Evolutionary conservation across 2,888 invertebrate genomes (phyloP).

Genomic region (Pseudococcus longispinus): DNA sequence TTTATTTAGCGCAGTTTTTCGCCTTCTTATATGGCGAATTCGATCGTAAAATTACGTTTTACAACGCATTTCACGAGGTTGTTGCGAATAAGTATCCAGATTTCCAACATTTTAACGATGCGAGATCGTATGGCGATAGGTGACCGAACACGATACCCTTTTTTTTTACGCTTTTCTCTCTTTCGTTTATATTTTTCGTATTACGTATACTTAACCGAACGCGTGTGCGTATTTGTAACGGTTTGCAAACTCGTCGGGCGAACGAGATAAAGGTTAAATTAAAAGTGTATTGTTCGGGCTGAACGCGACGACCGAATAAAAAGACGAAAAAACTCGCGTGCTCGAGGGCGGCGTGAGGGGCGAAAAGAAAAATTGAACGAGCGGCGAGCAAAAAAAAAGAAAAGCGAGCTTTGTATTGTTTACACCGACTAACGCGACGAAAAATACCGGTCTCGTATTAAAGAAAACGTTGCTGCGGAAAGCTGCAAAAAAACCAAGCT

Average conservation of each 20-base stretch:
- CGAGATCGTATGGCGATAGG: neutral
- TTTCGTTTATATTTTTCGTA: neutral
- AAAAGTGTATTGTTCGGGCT: neutral
- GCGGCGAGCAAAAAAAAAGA: neutral
- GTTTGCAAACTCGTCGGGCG: neutral
- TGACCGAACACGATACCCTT: neutral
- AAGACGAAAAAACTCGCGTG: neutral
- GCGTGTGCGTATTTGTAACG: neutral
- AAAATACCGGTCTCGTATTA: neutral
- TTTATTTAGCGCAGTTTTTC: neutral
- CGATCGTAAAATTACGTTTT: neutral
- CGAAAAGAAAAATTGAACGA: neutral
- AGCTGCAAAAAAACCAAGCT: neutral
- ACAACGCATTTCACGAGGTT: neutral
- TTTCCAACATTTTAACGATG: neutral
- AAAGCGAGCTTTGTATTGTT: slow-evolving; percentile 9
- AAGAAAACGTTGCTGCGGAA: neutral
- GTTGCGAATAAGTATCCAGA: neutral
- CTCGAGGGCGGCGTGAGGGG: neutral
- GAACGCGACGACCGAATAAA: neutral
- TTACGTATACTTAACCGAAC: no score
- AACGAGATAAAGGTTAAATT: slow-evolving; percentile 6
- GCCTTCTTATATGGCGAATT: neutral
- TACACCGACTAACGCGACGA: neutral
- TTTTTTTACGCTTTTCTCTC: neutral